Evolutionary conservation across 2,888 invertebrate genomes (phyloP).

Genomic region (Scaptomyza polygonia): DNA sequence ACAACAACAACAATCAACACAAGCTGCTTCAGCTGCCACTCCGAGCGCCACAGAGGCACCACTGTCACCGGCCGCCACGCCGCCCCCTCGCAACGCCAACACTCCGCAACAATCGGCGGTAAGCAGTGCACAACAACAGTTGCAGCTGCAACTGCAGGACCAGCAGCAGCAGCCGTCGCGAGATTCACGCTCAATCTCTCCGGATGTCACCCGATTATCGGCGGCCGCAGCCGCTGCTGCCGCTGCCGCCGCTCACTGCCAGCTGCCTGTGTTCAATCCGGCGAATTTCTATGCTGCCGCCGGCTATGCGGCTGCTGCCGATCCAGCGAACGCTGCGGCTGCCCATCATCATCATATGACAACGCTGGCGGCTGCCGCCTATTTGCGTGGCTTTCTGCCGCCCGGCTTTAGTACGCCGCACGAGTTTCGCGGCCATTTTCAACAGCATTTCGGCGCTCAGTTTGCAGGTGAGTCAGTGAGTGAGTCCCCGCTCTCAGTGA

Average conservation of each 20-base stretch:
- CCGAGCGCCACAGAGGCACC: constrained; percentile 74
- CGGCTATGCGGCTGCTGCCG: constrained; percentile 83
- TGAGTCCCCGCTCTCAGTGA: neutral
- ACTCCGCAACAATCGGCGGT: constrained; percentile 61
- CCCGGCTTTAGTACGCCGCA: constrained; percentile 84
- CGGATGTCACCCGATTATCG: constrained; percentile 80
- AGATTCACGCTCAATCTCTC: constrained; percentile 81
- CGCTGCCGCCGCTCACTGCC: constrained; percentile 83
- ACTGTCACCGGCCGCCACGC: constrained; percentile 68
- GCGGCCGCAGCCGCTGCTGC: constrained; percentile 83
- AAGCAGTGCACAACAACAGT: constrained; percentile 43
- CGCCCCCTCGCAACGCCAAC: constrained; percentile 62
- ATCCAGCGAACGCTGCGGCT: constrained; percentile 79
- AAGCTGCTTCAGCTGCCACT: constrained; percentile 68
- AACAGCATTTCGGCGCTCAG: constrained; percentile 84
- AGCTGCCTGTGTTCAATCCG: constrained; percentile 84
- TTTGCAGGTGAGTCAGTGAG: constrained; percentile 76
- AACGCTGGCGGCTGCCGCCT: constrained; percentile 83
- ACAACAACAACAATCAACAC: constrained; percentile 41
- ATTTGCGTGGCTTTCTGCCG: constrained; percentile 83
- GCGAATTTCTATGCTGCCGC: constrained; percentile 84
- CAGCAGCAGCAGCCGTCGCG: constrained; percentile 43
- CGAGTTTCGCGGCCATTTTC: constrained; percentile 84
- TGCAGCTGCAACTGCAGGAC: constrained; percentile 31
- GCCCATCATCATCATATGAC: constrained; percentile 85